These are phyloP conservation scores for Nomada ferruginata DNA, from an alignment of 2,888 invertebrate genomes.

Conservation along the genomic window DNA sequence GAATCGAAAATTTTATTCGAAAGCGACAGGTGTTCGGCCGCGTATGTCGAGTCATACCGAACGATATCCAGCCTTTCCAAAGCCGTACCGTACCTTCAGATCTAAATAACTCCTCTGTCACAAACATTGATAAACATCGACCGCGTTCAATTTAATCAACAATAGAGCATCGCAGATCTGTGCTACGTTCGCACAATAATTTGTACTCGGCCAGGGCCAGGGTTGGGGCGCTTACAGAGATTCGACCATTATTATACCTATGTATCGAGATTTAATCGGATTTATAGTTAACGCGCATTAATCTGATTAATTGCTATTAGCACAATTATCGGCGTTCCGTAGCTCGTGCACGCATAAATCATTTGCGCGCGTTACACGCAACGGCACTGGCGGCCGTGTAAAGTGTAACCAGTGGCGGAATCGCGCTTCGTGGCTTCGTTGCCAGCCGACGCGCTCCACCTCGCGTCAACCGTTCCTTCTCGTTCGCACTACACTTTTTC, in stretches of 20 bases:
- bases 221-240: conserved; percentile 58
- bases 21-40: conserved; percentile 1
- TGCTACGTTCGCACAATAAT: conserved; percentile 49
- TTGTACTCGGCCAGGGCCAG: conserved; percentile 44
- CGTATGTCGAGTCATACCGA: conserved; percentile 11
- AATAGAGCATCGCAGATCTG: conserved; percentile 27
- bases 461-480: background rate
- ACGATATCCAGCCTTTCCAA: too few species aligned
- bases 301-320: conserved; percentile 71
- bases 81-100: background rate
- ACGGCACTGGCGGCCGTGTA: background rate
- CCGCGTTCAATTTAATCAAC: conserved; percentile 39
- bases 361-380: conserved; percentile 16
- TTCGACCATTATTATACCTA: conserved; percentile 62
- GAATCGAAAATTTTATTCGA: conserved; percentile 26
- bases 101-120: background rate
- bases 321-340: conserved; percentile 63
- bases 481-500: background rate
- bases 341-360: conserved; percentile 48
- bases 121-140: conserved; percentile 2
- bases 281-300: conserved; percentile 69
- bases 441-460: background rate
- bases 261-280: conserved; percentile 63
- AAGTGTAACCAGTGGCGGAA: background rate
- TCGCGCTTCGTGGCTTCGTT: background rate